These are phyloP conservation scores for Sminthopsis crassicaudata DNA, from an alignment of 2,113 vertebrate genomes.

Conservation along the genomic window DNA sequence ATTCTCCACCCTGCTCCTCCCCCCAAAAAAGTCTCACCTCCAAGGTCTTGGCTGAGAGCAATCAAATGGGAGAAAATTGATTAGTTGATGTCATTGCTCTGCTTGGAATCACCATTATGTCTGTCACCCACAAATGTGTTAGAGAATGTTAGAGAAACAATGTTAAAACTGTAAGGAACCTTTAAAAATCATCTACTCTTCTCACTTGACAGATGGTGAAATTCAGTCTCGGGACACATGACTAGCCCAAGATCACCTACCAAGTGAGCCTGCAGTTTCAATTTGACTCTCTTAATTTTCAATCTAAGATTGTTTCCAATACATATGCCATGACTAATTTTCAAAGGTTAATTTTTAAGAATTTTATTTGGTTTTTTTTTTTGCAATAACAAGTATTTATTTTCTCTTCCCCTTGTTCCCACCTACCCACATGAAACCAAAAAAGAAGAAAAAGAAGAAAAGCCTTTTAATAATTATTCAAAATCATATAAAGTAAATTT, in stretches of 20 bases:
- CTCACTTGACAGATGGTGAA: not conserved
- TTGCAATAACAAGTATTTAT: not conserved
- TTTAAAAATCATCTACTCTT: not conserved
- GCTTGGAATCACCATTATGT: not conserved
- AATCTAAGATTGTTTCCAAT: not conserved
- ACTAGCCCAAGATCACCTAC: not conserved
- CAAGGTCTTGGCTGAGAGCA: constrained; percentile 49
- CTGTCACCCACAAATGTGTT: not conserved
- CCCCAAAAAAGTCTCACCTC: constrained; percentile 52
- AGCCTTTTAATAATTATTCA: not conserved
- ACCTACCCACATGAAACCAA: not conserved
- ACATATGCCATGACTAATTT: not conserved
- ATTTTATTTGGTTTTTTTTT: not conserved
- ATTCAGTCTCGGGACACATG: not conserved
- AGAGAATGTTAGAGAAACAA: not conserved
- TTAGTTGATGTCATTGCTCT: constrained; percentile 37
- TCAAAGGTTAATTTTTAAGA: not conserved
- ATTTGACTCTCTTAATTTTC: not conserved
- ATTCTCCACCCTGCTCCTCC: not conserved
- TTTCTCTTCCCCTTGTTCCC: not conserved
- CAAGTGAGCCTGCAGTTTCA: not conserved
- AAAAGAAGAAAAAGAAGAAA: not conserved
- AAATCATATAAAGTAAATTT: not conserved
- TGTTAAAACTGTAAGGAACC: not conserved
- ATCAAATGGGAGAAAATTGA: constrained; percentile 37